These are phyloP conservation scores for Hoplias malabaricus DNA, from an alignment of 2,113 vertebrate genomes.

Conservation along the genomic window DNA sequence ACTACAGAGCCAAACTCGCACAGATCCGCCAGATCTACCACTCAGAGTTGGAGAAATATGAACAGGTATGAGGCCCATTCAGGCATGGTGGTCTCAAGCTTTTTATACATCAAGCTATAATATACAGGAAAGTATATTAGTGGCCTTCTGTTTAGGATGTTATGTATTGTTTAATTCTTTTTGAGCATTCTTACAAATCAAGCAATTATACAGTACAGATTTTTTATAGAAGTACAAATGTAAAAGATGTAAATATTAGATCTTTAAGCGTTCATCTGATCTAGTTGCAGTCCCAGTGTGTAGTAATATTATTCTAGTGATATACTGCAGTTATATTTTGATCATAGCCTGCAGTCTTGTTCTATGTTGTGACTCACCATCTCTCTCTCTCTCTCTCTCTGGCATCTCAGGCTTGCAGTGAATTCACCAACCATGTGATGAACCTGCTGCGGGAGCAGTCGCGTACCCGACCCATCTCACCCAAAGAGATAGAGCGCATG, in stretches of 20 bases:
- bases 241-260: background rate
- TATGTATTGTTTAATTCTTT: background rate
- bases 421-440: constrained; percentile 90
- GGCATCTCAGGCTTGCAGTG: constrained; percentile 81
- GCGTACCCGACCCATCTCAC: constrained; percentile 82
- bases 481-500: constrained; percentile 85
- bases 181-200: background rate
- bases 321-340: background rate
- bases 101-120: background rate
- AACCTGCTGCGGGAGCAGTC: constrained; percentile 89
- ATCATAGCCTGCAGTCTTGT: background rate
- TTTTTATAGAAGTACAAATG: background rate
- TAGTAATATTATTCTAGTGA: background rate
- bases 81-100: background rate
- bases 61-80: constrained; percentile 74
- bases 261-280: background rate
- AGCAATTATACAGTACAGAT: background rate
- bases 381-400: constrained; percentile 3
- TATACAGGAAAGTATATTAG: background rate
- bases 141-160: background rate
- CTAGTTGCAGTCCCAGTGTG: background rate
- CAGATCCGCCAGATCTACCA: constrained; percentile 90
- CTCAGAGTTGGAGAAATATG: constrained; percentile 91
- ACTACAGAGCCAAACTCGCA: constrained; percentile 90
- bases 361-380: constrained; percentile 37